Evolutionary conservation across 2,113 vertebrate species (phyloP).

Genomic region (Glaucidium brasilianum): DNA sequence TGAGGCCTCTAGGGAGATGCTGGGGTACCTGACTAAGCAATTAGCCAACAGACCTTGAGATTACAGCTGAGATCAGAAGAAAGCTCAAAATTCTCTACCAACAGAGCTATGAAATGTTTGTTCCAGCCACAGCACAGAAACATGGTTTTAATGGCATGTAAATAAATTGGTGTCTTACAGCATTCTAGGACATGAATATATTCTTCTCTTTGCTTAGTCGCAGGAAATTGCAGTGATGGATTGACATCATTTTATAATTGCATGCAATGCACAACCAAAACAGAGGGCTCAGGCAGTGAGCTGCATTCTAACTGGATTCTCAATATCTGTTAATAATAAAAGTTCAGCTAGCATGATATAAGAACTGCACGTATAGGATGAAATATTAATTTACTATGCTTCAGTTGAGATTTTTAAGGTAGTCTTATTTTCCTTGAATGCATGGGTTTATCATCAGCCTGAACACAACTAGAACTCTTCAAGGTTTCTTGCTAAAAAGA

Average conservation of each 20-base stretch:
- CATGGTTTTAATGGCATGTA: background rate
- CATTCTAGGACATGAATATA: background rate
- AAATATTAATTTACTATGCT: conserved; percentile 49
- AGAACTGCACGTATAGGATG: background rate
- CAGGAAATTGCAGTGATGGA: conserved; percentile 6
- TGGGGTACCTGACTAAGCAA: background rate
- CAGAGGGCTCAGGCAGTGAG: background rate
- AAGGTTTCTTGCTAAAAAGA: conserved; percentile 72
- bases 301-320: background rate
- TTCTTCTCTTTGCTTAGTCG: background rate
- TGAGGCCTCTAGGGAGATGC: background rate
- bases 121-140: background rate
- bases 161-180: background rate
- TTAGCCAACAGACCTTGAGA: background rate
- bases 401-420: conserved; percentile 41
- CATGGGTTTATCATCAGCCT: conserved; percentile 54
- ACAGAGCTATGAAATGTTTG: background rate
- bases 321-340: background rate
- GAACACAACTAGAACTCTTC: conserved; percentile 32
- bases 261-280: background rate
- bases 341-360: background rate
- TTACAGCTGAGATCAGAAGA: background rate
- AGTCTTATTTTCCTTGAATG: conserved; percentile 44
- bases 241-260: conserved; percentile 14
- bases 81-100: background rate